Evolutionary conservation across 2,113 vertebrate genomes (phyloP).

Genomic region (Oreochromis aureus): DNA sequence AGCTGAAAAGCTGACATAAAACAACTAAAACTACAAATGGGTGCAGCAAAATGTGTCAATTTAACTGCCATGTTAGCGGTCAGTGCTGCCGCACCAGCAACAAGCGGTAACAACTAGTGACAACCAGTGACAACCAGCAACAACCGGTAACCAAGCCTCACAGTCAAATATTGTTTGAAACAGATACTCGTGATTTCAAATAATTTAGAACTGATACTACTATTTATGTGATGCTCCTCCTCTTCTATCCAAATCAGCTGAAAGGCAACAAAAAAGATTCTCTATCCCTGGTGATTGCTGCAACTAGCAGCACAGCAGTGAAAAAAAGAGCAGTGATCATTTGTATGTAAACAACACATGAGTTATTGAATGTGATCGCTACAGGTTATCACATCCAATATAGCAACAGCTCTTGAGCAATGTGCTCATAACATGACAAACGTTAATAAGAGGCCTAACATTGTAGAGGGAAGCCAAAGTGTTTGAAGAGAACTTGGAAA

Average conservation of each 20-base stretch:
- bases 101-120: neutral
- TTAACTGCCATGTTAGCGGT: neutral
- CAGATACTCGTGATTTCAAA: neutral
- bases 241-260: neutral
- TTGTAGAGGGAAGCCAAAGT: neutral
- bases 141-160: neutral
- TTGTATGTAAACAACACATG: neutral
- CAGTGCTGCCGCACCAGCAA: neutral
- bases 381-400: neutral
- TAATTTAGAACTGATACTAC: neutral
- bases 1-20: neutral
- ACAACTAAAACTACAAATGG: neutral
- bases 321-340: neutral
- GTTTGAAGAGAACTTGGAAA: neutral
- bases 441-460: neutral
- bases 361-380: neutral
- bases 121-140: neutral
- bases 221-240: neutral
- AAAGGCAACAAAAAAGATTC: rapidly evolving
- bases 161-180: neutral
- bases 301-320: neutral
- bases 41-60: neutral
- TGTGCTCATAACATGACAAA: neutral
- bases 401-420: neutral
- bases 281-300: neutral